A percentile compares a stretch with the other conserved stretches of the same genome.
Evolutionary conservation across 2,113 vertebrate species (phyloP).

Genomic region (Nothobranchius furzeri): DNA sequence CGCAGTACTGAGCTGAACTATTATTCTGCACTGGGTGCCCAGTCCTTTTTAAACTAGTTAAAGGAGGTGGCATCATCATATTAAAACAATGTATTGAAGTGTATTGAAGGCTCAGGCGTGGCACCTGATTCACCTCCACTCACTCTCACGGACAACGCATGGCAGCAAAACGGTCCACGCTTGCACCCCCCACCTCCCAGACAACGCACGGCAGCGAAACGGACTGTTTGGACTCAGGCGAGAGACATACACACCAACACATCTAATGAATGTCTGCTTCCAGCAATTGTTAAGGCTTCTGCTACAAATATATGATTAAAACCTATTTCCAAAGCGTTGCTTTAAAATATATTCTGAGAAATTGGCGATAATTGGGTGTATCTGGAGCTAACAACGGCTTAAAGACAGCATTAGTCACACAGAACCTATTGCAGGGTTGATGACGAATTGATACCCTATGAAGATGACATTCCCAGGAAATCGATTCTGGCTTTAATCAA

Average conservation of each 20-base stretch:
- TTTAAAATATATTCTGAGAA: conserved; percentile 6
- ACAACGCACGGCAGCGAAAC: too few species aligned
- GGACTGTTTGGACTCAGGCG: neutral
- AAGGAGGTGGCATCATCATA: neutral
- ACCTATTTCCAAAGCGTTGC: conserved; percentile 1
- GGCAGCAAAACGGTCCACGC: too few species aligned
- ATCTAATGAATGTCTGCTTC: neutral
- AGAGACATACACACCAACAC: neutral
- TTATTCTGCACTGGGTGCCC: neutral
- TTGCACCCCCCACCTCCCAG: too few species aligned
- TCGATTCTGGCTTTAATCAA: conserved; percentile 54
- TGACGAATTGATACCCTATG: conserved; percentile 15
- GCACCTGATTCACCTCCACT: too few species aligned
- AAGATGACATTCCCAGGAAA: conserved; percentile 55
- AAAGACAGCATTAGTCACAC: conserved; percentile 24
- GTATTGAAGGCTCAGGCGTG: too few species aligned
- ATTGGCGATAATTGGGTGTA: neutral
- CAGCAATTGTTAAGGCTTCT: neutral
- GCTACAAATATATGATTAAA: conserved; percentile 9
- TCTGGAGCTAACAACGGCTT: conserved; percentile 2
- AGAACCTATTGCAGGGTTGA: conserved; percentile 2
- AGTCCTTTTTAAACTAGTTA: neutral
- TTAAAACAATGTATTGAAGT: neutral
- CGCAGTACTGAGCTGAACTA: too few species aligned
- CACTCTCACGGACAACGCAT: too few species aligned